Evolutionary conservation across 2,888 invertebrate species (phyloP), one percentile per base, ranked within the genome.

Genomic region (Zelleria hepariella): DNA sequence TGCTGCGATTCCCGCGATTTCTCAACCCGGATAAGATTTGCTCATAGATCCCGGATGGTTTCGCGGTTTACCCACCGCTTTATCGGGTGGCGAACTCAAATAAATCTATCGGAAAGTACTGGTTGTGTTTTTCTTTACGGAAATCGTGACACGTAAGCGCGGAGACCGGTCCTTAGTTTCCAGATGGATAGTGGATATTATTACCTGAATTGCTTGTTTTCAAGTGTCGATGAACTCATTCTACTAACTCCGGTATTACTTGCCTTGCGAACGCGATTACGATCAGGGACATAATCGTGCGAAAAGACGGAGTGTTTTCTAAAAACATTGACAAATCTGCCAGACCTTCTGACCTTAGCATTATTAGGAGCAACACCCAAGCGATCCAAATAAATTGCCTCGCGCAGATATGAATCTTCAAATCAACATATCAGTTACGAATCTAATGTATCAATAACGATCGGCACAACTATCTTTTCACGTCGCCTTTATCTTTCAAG

Each of bases 31-130:
- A 86, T 87, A 80, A 86, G 86, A 84, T 85, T 67, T 67, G 71
- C 71, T 75, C 73, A 69, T 77, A 82, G 83, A 86, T 86, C 82
- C 78, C 72, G 24, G 32, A 82, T 73, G 79, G 85, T 83, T 86
- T 84, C 76, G 83, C 78, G 86, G 86, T 84, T 78, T 77, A 68
- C 69, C 78, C 78, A 73, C 77, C 77, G 77, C 80, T 42, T 85
- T 86, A 86, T 86, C 83, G 76, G 73, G 68, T 71, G 67, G 66
- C 74, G 75, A 78, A 77, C 78, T 76, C 75, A 82, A 84, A 85
- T 82, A 84, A 84, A 86, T 84, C 81, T 81, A 78, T 82, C 78
- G 74, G 71, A 73, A 71, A 75, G 77, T 48, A 70, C 70, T 74
- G 74, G 75, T 74, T 78, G 76, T 77, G 76, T 73, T 77, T 80